Percentiles rank a stretch among this genome's conserved stretches.
Conservation (phyloP, 2,113 vertebrate genomes). For the Lipotes vexillifer region DNA sequence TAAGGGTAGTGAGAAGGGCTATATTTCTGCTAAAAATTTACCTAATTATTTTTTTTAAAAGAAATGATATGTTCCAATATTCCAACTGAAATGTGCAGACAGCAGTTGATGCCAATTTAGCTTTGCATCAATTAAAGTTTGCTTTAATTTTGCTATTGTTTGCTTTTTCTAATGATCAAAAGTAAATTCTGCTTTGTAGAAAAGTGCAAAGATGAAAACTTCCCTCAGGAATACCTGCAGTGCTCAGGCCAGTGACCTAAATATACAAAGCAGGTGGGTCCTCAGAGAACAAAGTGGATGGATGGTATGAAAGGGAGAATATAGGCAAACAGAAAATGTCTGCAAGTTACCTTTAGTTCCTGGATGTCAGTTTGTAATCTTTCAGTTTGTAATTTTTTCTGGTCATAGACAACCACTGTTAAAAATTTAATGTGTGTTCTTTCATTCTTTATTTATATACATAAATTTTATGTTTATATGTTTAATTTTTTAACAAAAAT, state of each 20-base stretch:
- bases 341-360: background rate
- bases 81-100: background rate
- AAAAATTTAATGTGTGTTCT: background rate
- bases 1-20: background rate
- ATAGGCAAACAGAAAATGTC: background rate
- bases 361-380: background rate
- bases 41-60: background rate
- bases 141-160: background rate
- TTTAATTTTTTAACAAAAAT: background rate
- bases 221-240: background rate
- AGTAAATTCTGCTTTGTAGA: background rate
- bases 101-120: background rate
- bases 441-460: background rate
- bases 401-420: background rate
- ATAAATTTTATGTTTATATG: background rate
- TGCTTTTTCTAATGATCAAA: background rate
- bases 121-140: too few species aligned
- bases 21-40: background rate
- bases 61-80: background rate
- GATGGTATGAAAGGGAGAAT: background rate
- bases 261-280: fast-evolving
- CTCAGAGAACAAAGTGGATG: too few species aligned
- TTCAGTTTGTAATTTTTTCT: background rate
- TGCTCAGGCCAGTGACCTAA: background rate
- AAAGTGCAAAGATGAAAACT: background rate